Percentiles rank a stretch among this genome's conserved stretches.
phyloP scores from a whole-genome alignment of 2,113 vertebrate species.

The Calyptommatus sinebrachiatus region DNA sequence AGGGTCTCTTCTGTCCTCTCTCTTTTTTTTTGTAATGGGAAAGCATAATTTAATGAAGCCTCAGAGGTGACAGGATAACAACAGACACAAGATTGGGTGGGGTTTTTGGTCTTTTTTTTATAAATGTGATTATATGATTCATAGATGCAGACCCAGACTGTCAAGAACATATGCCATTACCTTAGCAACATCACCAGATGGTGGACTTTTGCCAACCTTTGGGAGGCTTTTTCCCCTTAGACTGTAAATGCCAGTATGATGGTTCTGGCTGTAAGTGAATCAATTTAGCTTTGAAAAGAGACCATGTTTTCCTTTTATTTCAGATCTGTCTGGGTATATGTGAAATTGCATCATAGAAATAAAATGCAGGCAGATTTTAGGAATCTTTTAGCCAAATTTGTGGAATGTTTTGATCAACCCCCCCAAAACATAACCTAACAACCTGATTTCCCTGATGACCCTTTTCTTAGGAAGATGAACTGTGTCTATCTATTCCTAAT shows the following conservation, averaged over 20 bases:
- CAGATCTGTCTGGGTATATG: no score
- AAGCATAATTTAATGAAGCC: slow-evolving; percentile 22
- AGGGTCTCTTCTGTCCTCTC: neutral
- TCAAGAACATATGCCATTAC: neutral
- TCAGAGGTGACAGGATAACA: slow-evolving; percentile 10
- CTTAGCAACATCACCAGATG: slow-evolving; percentile 21
- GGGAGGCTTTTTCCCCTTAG: neutral
- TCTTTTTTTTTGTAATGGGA: neutral
- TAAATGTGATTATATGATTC: slow-evolving; percentile 18
- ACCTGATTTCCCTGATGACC: no score
- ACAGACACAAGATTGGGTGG: neutral
- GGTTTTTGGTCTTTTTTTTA: neutral
- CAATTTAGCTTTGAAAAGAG: neutral
- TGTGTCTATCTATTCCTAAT: no score
- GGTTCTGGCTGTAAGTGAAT: neutral
- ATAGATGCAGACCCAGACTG: neutral
- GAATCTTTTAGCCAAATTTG: no score
- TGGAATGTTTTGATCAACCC: no score
- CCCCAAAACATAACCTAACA: no score
- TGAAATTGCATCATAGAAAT: neutral
- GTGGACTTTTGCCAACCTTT: slow-evolving; percentile 1
- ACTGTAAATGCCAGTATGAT: neutral
- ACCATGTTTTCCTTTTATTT: no score
- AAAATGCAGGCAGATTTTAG: neutral
- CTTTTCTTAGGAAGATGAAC: no score